phyloP scores from a whole-genome alignment of 2,113 vertebrate genomes.

The Pelvicachromis taeniatus region DNA sequence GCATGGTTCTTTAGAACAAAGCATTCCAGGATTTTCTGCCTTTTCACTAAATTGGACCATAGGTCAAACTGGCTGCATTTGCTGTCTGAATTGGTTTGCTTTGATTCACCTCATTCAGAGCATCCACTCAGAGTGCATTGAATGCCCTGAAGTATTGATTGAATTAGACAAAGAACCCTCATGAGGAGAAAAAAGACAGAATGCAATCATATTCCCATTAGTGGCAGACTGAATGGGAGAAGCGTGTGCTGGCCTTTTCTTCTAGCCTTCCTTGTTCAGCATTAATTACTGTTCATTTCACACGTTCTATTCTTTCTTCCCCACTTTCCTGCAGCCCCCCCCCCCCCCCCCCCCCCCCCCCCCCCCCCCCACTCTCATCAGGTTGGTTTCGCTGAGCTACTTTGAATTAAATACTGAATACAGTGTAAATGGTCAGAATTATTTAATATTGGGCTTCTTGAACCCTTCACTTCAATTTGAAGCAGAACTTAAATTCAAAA shows the following conservation, averaged over 20 bases:
- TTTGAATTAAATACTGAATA: constrained; percentile 28
- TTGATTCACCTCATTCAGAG: constrained; percentile 63
- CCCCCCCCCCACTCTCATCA: not conserved
- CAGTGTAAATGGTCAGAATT: constrained; percentile 4
- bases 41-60: constrained; percentile 37
- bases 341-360: not conserved
- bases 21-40: constrained; percentile 1
- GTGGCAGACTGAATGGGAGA: constrained; percentile 38
- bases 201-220: constrained; percentile 75
- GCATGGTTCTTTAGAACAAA: not conserved
- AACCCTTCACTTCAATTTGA: constrained; percentile 10
- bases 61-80: constrained; percentile 47
- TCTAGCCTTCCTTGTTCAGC: constrained; percentile 47
- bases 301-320: constrained; percentile 31
- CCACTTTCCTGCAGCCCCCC: not conserved
- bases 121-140: constrained; percentile 57
- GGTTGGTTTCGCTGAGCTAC: not conserved
- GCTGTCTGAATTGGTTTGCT: constrained; percentile 54
- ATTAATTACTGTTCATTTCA: constrained; percentile 71
- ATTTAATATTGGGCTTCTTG: constrained; percentile 13
- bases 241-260: constrained; percentile 56
- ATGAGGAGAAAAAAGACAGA: constrained; percentile 51
- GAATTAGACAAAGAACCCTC: constrained; percentile 73
- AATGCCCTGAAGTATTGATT: constrained; percentile 63
- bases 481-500: constrained; percentile 2